Evolutionary conservation across 2,113 vertebrate genomes (phyloP).

Genomic region (Barbus barbus): DNA sequence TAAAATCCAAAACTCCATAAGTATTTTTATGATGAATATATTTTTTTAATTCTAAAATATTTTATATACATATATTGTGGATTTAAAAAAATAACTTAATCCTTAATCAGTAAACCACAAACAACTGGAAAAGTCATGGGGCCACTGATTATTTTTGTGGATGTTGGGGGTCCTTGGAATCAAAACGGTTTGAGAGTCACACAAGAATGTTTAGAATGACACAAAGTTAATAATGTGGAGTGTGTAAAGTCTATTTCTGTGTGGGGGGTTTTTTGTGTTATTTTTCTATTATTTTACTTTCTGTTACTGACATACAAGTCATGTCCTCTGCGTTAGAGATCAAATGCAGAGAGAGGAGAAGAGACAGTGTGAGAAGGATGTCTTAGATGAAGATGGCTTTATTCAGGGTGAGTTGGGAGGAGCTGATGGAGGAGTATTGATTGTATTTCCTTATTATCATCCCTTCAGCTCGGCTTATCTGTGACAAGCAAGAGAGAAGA

Average conservation of each 20-base stretch:
- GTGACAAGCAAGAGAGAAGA: conserved; percentile 53
- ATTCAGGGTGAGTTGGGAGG: conserved; percentile 36
- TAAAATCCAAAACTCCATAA: not conserved
- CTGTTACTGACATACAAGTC: not conserved
- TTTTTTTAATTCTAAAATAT: too few species aligned
- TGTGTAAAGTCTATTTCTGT: not conserved
- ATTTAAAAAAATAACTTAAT: not conserved
- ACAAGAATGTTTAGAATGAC: not conserved
- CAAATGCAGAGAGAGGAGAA: conserved; percentile 3
- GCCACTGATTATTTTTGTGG: not conserved
- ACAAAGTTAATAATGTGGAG: too few species aligned
- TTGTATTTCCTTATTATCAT: conserved; percentile 63
- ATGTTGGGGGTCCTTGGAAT: not conserved
- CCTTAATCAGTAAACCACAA: not conserved
- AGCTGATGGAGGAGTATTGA: conserved; percentile 57
- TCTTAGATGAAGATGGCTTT: conserved; percentile 26
- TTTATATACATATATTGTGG: too few species aligned
- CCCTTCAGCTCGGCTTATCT: conserved; percentile 61
- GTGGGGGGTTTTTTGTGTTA: too few species aligned
- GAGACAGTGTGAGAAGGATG: not conserved
- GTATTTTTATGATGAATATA: not conserved
- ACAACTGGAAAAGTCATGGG: not conserved
- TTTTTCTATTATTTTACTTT: not conserved
- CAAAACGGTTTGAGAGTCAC: not conserved
- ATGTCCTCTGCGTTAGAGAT: not conserved